Conservation (phyloP, 2,888 invertebrate species). For the Acrocera orbiculus region DNA sequence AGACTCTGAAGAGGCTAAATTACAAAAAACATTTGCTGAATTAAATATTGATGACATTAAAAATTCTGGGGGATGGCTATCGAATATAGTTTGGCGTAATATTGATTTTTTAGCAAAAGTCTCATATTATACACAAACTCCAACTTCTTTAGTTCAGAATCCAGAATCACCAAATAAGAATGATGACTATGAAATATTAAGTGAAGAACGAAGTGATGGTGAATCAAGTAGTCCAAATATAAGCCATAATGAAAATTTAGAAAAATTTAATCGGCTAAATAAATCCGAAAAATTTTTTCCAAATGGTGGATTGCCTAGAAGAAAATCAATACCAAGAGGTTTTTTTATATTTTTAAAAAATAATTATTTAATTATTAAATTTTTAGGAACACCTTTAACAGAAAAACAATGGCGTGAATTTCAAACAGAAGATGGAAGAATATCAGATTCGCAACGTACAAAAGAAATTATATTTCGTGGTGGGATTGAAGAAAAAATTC, state of each 20-base stretch:
- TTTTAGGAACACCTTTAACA: conserved; percentile 46
- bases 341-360: not conserved
- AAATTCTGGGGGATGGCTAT: conserved; percentile 25
- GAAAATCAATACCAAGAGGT: conserved; percentile 21
- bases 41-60: conserved; percentile 45
- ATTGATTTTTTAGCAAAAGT: conserved; percentile 25
- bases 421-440: conserved; percentile 62
- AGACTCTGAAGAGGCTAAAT: conserved; percentile 47
- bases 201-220: conserved; percentile 15
- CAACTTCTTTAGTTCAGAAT: conserved; percentile 15
- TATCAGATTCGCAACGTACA: conserved; percentile 58
- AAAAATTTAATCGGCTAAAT: too few relatives aligned
- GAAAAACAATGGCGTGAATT: conserved; percentile 66
- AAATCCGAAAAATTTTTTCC: too few relatives aligned
- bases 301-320: conserved; percentile 18
- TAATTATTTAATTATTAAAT: not conserved
- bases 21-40: conserved; percentile 75
- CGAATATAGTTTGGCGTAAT: conserved; percentile 19
- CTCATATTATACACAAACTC: conserved; percentile 25
- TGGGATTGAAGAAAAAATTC: conserved; percentile 57
- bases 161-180: conserved; percentile 15
- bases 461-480: conserved; percentile 83
- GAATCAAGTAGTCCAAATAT: conserved; percentile 18
- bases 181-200: conserved; percentile 25
- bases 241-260: too few relatives aligned